Base-by-base conservation (phyloP, 2,113 vertebrate genomes). In the Bufo gargarizans region DNA sequence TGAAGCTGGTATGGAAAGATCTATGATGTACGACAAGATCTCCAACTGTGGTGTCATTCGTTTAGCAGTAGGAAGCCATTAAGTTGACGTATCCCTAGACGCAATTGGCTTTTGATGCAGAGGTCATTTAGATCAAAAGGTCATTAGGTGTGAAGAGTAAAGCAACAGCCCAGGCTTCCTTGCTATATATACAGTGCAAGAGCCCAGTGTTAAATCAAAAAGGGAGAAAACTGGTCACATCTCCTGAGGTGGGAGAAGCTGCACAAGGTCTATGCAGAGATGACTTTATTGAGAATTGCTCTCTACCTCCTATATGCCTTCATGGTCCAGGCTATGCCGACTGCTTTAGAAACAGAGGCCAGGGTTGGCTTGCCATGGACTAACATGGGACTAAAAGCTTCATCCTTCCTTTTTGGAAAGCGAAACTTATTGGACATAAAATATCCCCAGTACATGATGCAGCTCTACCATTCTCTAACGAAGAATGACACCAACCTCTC, bases 401-500 rank as follows among this genome's bases (percentile, higher is more conserved):
- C 76, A 0, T 8, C 86, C 65, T 82, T 61, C 8, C 58, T 58
- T 63, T 86, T 55, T 16, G 90, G 87, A 53, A 81, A 78, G 10
- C 89, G 88, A 77, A 93, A 91, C 83, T 10, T 47, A 0, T 84
- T 45, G 50, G 89, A 77, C 33, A 89, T 87, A 86, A 90, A 90
- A 67, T 96, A 92, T 87, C 95, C 96, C 50, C 81, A 90, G 33
- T 96, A 96, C 92, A 97, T 97, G 97, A 94, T 97, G 95, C 96
- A 97, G 91, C 93, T 97, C 49, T 97, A 97, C 89, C 93, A 92
- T 82, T 92, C 93, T 77, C 93, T 95, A 90, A 91, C 33, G 78
- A 89, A 89, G 0, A 91, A 91, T 33, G 16, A 87, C 45, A 11
- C 14, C 82, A 3, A 85, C 88, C 76, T 90, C 59, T 71, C 91